phyloP scores from a whole-genome alignment of 2,888 invertebrate genomes.

The Dexiosoma caninum region DNA sequence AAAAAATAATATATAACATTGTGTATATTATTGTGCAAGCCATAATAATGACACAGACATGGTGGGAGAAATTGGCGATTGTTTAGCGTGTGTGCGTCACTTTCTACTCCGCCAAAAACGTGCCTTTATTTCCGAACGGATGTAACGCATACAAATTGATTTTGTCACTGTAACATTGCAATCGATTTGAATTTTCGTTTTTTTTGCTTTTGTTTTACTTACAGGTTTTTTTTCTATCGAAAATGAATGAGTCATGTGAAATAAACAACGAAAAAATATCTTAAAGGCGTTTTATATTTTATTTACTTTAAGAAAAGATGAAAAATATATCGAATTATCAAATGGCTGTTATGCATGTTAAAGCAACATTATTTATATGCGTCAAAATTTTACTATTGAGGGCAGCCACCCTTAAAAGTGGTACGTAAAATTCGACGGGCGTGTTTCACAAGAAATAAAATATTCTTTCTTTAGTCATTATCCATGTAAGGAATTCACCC shows the following conservation, averaged over 20 bases:
- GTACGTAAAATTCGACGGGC: constrained; percentile 2
- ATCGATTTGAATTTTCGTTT: constrained; percentile 25
- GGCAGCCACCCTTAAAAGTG: constrained; percentile 24
- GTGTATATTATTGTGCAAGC: constrained; percentile 6
- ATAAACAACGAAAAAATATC: background rate
- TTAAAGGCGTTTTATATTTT: constrained; percentile 3
- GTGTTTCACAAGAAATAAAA: no score
- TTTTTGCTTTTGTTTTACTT: background rate
- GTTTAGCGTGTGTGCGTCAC: no score
- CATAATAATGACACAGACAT: background rate
- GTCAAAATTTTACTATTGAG: background rate
- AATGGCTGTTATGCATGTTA: background rate
- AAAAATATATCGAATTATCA: constrained; percentile 18
- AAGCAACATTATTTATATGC: background rate
- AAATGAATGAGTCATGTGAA: constrained; percentile 35
- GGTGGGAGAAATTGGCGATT: background rate
- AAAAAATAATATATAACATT: constrained; percentile 36
- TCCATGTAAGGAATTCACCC: constrained; percentile 9
- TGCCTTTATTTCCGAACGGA: constrained; percentile 55
- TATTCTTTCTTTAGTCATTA: no score
- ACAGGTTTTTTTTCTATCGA: background rate
- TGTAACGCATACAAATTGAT: constrained; percentile 51
- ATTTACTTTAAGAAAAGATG: background rate
- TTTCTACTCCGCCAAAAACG: constrained; percentile 27
- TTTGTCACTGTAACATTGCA: constrained; percentile 40